A percentile compares a stretch with the other conserved stretches of the same genome.
These are phyloP conservation scores for Physocephala rufipes DNA, from an alignment of 2,888 invertebrate genomes.

Conservation along the genomic window DNA sequence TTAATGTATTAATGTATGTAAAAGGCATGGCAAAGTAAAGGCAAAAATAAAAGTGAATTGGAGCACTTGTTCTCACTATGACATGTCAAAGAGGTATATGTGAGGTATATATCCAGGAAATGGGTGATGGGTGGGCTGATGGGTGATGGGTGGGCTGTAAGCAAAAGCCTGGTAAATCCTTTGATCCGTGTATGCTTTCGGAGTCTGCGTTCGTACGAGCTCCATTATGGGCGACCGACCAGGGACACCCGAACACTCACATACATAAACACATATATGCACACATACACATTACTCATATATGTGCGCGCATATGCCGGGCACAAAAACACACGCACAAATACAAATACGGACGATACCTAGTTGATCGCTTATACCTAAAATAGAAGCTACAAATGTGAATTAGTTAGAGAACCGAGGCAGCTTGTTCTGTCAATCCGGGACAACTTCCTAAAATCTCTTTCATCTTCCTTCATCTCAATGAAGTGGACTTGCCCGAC, in stretches of 20 bases:
- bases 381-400: slow-evolving; percentile 36
- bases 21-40: not conserved
- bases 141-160: slow-evolving; percentile 46
- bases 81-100: not conserved
- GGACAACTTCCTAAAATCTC: slow-evolving; percentile 46
- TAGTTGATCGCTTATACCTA: too few relatives aligned
- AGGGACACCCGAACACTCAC: slow-evolving; percentile 1
- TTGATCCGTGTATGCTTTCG: slow-evolving; percentile 44
- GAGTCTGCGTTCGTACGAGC: slow-evolving; percentile 4
- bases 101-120: slow-evolving; percentile 23
- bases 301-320: not conserved
- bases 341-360: not conserved
- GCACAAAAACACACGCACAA: not conserved
- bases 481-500: slow-evolving; percentile 17
- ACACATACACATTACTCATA: too few relatives aligned
- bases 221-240: slow-evolving; percentile 25
- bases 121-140: too few relatives aligned
- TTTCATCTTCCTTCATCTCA: slow-evolving; percentile 29
- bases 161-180: slow-evolving; percentile 45
- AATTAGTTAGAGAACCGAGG: slow-evolving; percentile 45
- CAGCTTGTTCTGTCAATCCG: slow-evolving; percentile 48
- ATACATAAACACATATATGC: slow-evolving; percentile 4
- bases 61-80: not conserved
- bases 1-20: too few relatives aligned
- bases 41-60: not conserved